These are phyloP conservation scores for Stomatorhinus ivindoensis DNA, from an alignment of 2,113 vertebrate genomes.

Conservation along the genomic window DNA sequence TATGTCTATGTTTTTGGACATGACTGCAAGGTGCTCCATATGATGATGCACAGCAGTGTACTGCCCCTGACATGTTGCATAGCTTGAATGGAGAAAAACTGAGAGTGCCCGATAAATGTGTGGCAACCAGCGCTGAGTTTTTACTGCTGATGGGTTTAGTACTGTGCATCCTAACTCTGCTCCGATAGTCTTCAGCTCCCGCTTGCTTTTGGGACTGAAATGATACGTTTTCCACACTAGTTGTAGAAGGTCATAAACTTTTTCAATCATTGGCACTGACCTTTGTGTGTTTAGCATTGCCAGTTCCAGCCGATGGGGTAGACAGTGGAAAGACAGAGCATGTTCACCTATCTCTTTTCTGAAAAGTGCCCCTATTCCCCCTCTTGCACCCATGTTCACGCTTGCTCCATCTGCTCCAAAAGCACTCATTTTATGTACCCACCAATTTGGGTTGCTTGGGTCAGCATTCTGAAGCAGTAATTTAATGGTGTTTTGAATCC, in stretches of 20 bases:
- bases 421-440: background rate
- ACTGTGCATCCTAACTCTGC: background rate
- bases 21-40: background rate
- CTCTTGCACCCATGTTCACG: background rate
- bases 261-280: constrained; percentile 10
- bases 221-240: background rate
- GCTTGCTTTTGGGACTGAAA: background rate
- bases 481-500: background rate
- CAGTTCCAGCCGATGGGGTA: constrained; percentile 3
- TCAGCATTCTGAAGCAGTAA: background rate
- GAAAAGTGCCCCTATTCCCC: background rate
- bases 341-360: background rate
- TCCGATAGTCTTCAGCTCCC: background rate
- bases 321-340: background rate
- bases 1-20: background rate
- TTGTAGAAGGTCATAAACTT: background rate
- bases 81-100: background rate
- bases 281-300: constrained; percentile 10
- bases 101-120: background rate
- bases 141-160: background rate
- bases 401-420: background rate
- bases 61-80: background rate
- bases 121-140: background rate
- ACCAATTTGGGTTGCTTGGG: background rate
- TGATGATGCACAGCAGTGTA: background rate